These are phyloP conservation scores for Physocephala rufipes DNA, from an alignment of 2,888 invertebrate genomes.

Conservation along the genomic window DNA sequence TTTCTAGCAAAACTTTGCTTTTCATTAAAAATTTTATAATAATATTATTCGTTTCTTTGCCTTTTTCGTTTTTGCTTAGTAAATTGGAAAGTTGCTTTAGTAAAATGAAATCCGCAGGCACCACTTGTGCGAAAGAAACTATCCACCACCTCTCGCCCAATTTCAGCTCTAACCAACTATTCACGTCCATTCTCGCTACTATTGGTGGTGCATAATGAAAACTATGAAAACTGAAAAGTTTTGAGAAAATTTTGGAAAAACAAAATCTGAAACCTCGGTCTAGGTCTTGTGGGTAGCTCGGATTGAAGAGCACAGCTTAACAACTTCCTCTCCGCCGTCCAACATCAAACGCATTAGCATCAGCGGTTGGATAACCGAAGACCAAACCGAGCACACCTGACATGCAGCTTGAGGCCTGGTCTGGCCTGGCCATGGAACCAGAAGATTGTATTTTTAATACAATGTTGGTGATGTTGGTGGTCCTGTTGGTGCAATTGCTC, in stretches of 20 bases:
- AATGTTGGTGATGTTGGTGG: neutral
- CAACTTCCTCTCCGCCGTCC: neutral
- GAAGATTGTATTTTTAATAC: neutral
- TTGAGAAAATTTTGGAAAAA: conserved; percentile 33
- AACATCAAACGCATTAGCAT: neutral
- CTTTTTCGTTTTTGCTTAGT: neutral
- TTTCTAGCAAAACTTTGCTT: neutral
- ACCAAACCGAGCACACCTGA: conserved; percentile 23
- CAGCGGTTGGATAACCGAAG: neutral
- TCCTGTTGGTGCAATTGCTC: neutral
- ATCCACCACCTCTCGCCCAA: neutral
- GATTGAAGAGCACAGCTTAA: too few species aligned
- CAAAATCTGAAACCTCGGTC: conserved; percentile 30
- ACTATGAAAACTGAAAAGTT: conserved; percentile 31
- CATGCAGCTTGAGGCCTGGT: conserved; percentile 21
- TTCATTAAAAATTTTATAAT: conserved; percentile 28
- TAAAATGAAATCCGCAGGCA: conserved; percentile 3
- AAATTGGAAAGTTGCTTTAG: conserved; percentile 1
- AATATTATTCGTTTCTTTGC: neutral
- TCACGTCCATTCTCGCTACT: neutral
- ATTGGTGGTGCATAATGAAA: conserved; percentile 5
- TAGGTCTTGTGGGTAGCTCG: conserved; percentile 31
- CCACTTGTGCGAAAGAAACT: neutral
- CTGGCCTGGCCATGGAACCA: neutral
- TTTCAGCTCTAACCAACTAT: neutral